These are phyloP conservation scores for Agapornis roseicollis DNA, from an alignment of 2,113 vertebrate species.

Conservation along the genomic window DNA sequence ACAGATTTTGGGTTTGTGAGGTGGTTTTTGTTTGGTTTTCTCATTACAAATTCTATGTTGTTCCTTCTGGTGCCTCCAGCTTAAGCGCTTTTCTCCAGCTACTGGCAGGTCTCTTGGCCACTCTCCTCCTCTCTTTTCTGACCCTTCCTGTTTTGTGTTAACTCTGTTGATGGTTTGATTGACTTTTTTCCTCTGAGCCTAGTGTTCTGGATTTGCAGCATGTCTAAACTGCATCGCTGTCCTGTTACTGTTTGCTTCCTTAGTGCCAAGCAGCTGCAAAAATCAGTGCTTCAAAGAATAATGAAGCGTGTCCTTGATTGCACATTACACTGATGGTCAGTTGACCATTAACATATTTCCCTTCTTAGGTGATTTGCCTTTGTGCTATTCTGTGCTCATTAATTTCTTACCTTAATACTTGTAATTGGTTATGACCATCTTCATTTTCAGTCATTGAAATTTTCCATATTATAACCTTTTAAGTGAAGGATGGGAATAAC, in stretches of 20 bases:
- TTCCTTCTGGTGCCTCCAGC: conserved; percentile 18
- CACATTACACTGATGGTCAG: not conserved
- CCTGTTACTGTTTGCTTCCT: conserved; percentile 58
- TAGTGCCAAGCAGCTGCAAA: conserved; percentile 55
- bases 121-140: conserved; percentile 24
- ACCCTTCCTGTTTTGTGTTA: not conserved
- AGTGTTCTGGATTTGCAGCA: conserved; percentile 30
- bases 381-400: not conserved
- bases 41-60: not conserved
- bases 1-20: not conserved
- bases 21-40: not conserved
- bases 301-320: not conserved
- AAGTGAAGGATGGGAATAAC: not conserved
- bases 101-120: not conserved
- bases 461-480: not conserved
- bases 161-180: not conserved
- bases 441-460: not conserved
- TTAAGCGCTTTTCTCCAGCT: conserved; percentile 30
- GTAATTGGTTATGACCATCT: not conserved
- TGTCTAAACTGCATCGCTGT: conserved; percentile 36
- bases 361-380: conserved; percentile 48
- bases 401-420: not conserved
- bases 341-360: conserved; percentile 25
- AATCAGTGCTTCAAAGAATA: conserved; percentile 29
- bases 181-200: not conserved